Conservation (phyloP, 2,113 vertebrate species). For the Otis tarda region DNA sequence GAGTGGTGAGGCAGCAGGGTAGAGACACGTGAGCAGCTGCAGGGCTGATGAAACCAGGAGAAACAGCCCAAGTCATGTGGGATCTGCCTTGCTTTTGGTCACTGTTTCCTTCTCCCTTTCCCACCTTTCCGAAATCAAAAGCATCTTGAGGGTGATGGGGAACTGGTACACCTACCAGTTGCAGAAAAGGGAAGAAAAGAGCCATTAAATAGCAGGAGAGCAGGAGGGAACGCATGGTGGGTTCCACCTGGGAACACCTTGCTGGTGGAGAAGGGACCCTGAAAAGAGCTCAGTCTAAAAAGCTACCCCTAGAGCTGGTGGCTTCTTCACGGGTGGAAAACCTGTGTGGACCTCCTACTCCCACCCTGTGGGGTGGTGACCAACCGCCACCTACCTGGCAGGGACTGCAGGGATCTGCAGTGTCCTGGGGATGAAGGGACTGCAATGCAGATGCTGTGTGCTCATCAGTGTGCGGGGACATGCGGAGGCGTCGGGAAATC, state of each 20-base stretch:
- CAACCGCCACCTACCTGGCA: fast-evolving
- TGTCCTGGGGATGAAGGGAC: fast-evolving
- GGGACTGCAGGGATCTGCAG: background rate
- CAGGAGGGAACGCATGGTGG: background rate
- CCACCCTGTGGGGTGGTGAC: too few relatives aligned
- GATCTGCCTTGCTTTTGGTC: background rate
- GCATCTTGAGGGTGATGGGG: fast-evolving
- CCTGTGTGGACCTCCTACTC: background rate
- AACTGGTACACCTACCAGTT: background rate
- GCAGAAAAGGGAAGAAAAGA: background rate
- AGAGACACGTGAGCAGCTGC: background rate
- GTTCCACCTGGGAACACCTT: background rate
- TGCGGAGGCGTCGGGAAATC: background rate
- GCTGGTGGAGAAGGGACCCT: background rate
- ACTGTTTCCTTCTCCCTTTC: background rate
- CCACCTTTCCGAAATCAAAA: background rate
- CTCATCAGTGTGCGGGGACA: background rate
- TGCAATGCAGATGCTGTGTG: background rate
- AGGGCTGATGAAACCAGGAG: background rate
- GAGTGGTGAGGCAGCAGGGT: background rate
- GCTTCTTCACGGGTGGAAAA: background rate
- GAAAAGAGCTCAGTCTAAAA: background rate
- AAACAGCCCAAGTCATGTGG: background rate
- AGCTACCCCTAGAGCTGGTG: background rate
- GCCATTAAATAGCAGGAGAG: background rate